Evolutionary conservation across 2,888 invertebrate species (phyloP).

Genomic region (Thymelicus sylvestris): DNA sequence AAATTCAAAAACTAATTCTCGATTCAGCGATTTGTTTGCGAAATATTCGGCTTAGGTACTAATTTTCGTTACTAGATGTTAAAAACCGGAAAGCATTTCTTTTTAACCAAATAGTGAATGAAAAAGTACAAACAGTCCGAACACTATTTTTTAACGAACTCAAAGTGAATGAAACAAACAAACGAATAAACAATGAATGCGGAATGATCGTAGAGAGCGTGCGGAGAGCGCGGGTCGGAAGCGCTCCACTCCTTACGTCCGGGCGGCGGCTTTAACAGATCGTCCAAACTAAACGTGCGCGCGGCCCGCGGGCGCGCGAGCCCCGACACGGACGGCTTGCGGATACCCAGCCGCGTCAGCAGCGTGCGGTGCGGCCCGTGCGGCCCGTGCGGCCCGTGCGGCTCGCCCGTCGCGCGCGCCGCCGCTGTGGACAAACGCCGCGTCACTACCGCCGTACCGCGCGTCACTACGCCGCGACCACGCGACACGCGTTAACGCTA

Average conservation of each 20-base stretch:
- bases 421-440: conserved; percentile 86
- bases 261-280: conserved; percentile 93
- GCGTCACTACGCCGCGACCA: conserved; percentile 48
- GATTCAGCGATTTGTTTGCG: too few relatives aligned
- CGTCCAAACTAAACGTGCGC: conserved; percentile 94
- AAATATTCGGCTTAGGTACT: too few relatives aligned
- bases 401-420: conserved; percentile 62
- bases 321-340: conserved; percentile 94
- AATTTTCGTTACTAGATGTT: too few relatives aligned
- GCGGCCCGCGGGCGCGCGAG: conserved; percentile 89
- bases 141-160: not conserved
- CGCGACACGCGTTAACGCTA: conserved; percentile 39
- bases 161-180: not conserved
- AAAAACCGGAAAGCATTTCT: too few relatives aligned
- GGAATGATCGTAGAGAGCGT: conserved; percentile 48
- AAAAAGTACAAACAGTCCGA: too few relatives aligned
- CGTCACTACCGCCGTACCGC: conserved; percentile 44
- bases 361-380: conserved; percentile 83
- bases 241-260: conserved; percentile 89
- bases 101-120: too few relatives aligned
- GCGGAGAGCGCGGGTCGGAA: conserved; percentile 66
- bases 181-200: conserved; percentile 5
- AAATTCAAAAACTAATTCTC: too few relatives aligned
- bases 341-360: conserved; percentile 93
- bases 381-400: conserved; percentile 56